Evolutionary conservation across 2,888 invertebrate species (phyloP).

Genomic region (Omphaloscelis lunosa): DNA sequence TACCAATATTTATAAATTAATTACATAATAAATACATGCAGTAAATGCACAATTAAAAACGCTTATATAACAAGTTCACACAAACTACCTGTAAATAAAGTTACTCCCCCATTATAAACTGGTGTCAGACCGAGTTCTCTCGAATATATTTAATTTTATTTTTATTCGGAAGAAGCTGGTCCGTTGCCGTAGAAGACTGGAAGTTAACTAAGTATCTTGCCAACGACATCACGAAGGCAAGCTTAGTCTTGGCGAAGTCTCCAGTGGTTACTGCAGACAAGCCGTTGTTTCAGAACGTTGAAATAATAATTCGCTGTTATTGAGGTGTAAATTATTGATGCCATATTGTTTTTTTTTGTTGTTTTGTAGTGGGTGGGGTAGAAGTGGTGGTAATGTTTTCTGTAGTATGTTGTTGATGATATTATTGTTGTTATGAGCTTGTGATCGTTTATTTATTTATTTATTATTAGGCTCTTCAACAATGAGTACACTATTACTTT

Average conservation of each 20-base stretch:
- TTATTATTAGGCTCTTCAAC: too few relatives aligned
- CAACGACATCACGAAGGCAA: constrained; percentile 69
- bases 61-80: constrained; percentile 6
- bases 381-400: not conserved
- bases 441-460: too few relatives aligned
- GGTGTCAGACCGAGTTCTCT: constrained; percentile 30
- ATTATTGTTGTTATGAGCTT: not conserved
- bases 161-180: constrained; percentile 73
- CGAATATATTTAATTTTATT: constrained; percentile 75
- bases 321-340: constrained; percentile 59
- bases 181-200: constrained; percentile 66
- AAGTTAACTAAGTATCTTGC: constrained; percentile 77
- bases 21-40: not conserved
- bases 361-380: not conserved
- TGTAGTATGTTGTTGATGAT: not conserved
- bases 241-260: constrained; percentile 65
- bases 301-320: constrained; percentile 63
- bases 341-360: constrained; percentile 14
- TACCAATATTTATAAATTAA: not conserved
- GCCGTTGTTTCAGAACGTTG: constrained; percentile 63
- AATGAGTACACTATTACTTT: too few relatives aligned
- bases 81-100: constrained; percentile 37
- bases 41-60: not conserved
- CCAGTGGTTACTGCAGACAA: constrained; percentile 64
- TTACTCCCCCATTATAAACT: constrained; percentile 24